Evolutionary conservation across 2,888 invertebrate species (phyloP).

Genomic region (Hecatera dysodea): DNA sequence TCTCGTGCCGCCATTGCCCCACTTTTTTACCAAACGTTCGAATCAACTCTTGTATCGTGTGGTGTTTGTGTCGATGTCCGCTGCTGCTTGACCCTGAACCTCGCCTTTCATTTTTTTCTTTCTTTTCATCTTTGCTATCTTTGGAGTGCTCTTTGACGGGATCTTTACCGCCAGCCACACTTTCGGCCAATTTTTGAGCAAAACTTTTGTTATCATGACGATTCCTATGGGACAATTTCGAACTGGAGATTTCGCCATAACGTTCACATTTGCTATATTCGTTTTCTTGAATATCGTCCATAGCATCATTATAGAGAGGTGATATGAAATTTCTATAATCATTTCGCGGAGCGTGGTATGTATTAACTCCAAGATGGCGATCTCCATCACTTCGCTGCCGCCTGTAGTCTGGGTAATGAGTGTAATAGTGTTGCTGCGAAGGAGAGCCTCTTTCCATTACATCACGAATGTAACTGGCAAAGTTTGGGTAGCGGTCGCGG

Average conservation of each 20-base stretch:
- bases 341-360: slow-evolving; percentile 78
- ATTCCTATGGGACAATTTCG: slow-evolving; percentile 80
- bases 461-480: slow-evolving; percentile 87
- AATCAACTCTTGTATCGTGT: slow-evolving; percentile 94
- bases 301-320: slow-evolving; percentile 84
- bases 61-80: slow-evolving; percentile 90
- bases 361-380: slow-evolving; percentile 77
- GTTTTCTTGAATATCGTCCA: slow-evolving; percentile 89
- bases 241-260: slow-evolving; percentile 87
- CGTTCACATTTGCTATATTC: slow-evolving; percentile 88
- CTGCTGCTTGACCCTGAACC: slow-evolving; percentile 82
- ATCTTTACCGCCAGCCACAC: slow-evolving; percentile 65
- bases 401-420: slow-evolving; percentile 78
- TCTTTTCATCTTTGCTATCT: slow-evolving; percentile 46
- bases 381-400: slow-evolving; percentile 80
- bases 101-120: slow-evolving; percentile 75
- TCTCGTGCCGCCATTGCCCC: slow-evolving; percentile 93
- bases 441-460: slow-evolving; percentile 79
- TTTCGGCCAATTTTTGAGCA: slow-evolving; percentile 84
- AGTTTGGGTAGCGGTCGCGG: slow-evolving; percentile 85
- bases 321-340: slow-evolving; percentile 87
- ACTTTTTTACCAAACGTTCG: slow-evolving; percentile 94
- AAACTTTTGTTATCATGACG: slow-evolving; percentile 86
- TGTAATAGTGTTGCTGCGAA: slow-evolving; percentile 75
- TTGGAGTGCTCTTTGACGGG: slow-evolving; percentile 53